phyloP scores from a whole-genome alignment of 2,888 invertebrate species.

The Hydraecia micacea region DNA sequence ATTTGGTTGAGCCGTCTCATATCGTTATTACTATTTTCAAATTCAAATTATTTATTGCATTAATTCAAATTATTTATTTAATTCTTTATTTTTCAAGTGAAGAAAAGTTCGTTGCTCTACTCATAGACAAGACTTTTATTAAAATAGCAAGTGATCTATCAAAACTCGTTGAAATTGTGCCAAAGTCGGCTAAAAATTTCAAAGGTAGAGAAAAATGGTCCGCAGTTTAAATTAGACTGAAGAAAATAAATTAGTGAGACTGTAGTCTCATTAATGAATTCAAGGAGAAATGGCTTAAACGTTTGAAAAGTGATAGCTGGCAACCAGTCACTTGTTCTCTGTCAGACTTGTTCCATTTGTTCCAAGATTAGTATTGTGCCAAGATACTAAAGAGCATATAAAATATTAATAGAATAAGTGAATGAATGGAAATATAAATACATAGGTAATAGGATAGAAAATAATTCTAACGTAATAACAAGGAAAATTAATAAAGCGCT shows the following conservation, averaged over 20 bases:
- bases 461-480: too few species aligned
- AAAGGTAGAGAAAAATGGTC: constrained; percentile 15
- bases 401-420: too few species aligned
- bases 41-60: too few species aligned
- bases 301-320: constrained; percentile 32
- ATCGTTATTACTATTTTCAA: too few species aligned
- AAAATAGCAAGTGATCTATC: constrained; percentile 17
- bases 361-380: constrained; percentile 24
- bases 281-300: constrained; percentile 8
- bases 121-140: constrained; percentile 22
- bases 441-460: too few species aligned
- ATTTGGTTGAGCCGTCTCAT: neutral
- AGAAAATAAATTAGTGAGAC: constrained; percentile 21
- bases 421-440: too few species aligned
- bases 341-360: neutral
- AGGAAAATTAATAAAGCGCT: too few species aligned
- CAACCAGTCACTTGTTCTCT: constrained; percentile 8
- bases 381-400: constrained; percentile 17
- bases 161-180: constrained; percentile 40
- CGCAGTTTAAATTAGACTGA: neutral
- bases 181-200: constrained; percentile 12
- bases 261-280: constrained; percentile 9
- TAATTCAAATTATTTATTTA: too few species aligned
- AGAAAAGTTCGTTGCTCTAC: constrained; percentile 29
- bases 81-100: constrained; percentile 5